Base-by-base conservation (phyloP, 92 coral and sea anemone genomes). In the Zoanthus sociatus region DNA sequence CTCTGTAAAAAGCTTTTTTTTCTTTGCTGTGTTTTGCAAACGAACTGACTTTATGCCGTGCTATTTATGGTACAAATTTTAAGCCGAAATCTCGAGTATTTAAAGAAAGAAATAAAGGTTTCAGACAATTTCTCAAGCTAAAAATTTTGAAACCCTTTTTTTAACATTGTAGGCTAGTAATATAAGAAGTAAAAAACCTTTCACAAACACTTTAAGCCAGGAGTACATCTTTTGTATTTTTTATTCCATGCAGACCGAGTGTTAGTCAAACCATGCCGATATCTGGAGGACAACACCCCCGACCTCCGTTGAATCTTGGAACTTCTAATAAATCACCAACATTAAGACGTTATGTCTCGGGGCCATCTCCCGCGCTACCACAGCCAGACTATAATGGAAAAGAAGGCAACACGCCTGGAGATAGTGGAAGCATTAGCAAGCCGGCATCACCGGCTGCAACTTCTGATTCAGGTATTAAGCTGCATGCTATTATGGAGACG, bases 271-370 rank as follows among this genome's bases (percentile, higher is more conserved):
- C 85, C 13, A 81, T 81, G 85, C 85, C 85, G 0, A 63, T 81
- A 42, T 81, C 85, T 46, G 85, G 85, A 81, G 85, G 85, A 21
- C 85, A 81, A 55, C 85, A 81, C 76, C 45, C 85, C 1, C 60
- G 85, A 54, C 85, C 85, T 0, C 54, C 74, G 3, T 64, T 81
- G 75, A 74, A 81, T 64, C 63, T 55, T 66, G 85, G 85, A 15
- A 45, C 66, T 14, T 17, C 76, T 9, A 81, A 63, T 37, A 79
- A 26, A 67, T 79, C 84, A 26, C 84, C 84, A 14, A 63, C 64
- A 37, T 7, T 79, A 0, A 63, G 61, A 13, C 85, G 75, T 48
- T 81, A 9, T 64, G 64, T 12, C 21, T 45, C 56, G 60, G 85
- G 75, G 46, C 85, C 73, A 81, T 21, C 75, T 66, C 75, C 85